phyloP scores from a whole-genome alignment of 2,888 invertebrate genomes.

The Alcis repandata region DNA sequence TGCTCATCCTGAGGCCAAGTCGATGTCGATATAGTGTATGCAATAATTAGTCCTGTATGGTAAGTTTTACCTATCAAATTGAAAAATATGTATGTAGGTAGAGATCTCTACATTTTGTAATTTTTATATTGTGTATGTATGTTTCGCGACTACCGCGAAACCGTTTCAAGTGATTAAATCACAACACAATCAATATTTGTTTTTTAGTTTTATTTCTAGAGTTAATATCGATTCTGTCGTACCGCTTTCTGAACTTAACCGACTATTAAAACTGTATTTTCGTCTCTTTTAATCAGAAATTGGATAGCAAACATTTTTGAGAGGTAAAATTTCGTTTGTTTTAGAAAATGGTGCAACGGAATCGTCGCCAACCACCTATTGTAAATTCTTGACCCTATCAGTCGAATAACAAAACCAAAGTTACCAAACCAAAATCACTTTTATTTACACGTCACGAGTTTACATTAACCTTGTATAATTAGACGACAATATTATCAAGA shows the following conservation, averaged over 20 bases:
- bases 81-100: conserved; percentile 34
- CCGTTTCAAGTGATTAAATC: conserved; percentile 81
- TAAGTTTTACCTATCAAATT: conserved; percentile 43
- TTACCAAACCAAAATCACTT: conserved; percentile 85
- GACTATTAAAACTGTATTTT: too few relatives aligned
- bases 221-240: too few relatives aligned
- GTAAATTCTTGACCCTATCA: not conserved
- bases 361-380: not conserved
- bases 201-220: conserved; percentile 56
- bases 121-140: conserved; percentile 48
- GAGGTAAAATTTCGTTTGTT: too few relatives aligned
- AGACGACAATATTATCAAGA: conserved; percentile 80
- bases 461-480: conserved; percentile 81
- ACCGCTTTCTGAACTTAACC: too few relatives aligned
- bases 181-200: conserved; percentile 60
- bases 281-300: too few relatives aligned
- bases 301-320: too few relatives aligned
- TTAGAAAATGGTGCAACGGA: too few relatives aligned
- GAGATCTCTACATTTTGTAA: conserved; percentile 47
- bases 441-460: conserved; percentile 81
- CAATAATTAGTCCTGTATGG: conserved; percentile 38
- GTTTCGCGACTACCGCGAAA: conserved; percentile 58
- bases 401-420: conserved; percentile 45
- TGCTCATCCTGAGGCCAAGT: conserved; percentile 39
- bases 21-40: conserved; percentile 27